Evolutionary conservation across 2,113 vertebrate species (phyloP).

Genomic region (Raja brachyura): DNA sequence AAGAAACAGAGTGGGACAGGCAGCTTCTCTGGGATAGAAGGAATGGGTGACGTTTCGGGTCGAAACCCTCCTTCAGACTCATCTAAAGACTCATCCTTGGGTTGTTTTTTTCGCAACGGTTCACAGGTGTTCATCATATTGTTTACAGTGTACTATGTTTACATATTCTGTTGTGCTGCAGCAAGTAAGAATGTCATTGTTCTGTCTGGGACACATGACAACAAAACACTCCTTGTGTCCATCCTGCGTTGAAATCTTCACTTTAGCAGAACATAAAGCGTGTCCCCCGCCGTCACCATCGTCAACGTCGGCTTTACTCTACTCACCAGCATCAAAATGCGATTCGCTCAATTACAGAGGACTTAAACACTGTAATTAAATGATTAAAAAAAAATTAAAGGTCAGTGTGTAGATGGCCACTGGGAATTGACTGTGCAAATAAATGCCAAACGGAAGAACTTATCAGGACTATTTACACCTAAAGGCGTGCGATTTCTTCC

Average conservation of each 20-base stretch:
- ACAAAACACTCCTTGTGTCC: too few relatives aligned
- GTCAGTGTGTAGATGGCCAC: neutral
- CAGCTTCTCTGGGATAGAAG: too few relatives aligned
- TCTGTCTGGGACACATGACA: too few relatives aligned
- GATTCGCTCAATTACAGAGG: slow-evolving; percentile 30
- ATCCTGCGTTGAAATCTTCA: neutral
- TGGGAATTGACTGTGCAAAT: slow-evolving; percentile 28
- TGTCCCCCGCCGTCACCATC: neutral
- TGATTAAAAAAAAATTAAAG: slow-evolving; percentile 3
- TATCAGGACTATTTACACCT: neutral
- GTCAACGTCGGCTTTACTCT: neutral
- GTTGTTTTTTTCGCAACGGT: neutral
- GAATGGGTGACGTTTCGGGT: too few relatives aligned
- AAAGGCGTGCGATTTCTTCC: neutral
- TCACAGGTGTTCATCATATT: neutral
- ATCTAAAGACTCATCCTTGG: too few relatives aligned
- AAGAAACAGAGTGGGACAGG: too few relatives aligned
- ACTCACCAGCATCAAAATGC: neutral
- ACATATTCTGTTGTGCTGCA: too few relatives aligned
- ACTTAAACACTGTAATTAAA: slow-evolving; percentile 31
- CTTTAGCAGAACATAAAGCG: neutral
- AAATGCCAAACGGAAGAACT: slow-evolving; percentile 8
- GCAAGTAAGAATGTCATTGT: too few relatives aligned
- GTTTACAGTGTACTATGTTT: too few relatives aligned
- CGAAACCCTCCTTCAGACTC: too few relatives aligned